Evolutionary conservation across 2,797 vertebrate species (phyloP).

Genomic region (Choloepus didactylus): DNA sequence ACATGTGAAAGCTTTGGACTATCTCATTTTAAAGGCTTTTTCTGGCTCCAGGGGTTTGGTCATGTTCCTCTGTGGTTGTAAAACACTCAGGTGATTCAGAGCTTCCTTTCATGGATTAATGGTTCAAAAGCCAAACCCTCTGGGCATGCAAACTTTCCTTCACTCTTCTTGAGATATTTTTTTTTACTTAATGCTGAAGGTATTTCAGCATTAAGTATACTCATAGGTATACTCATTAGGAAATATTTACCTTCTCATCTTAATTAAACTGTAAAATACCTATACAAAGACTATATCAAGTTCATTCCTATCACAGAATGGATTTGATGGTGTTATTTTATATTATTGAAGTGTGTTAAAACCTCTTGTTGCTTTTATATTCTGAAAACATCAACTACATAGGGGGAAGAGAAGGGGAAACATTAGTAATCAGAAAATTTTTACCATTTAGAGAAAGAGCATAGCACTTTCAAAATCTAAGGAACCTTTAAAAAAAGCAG

Average conservation of each 20-base stretch:
- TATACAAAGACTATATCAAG: conserved; percentile 17
- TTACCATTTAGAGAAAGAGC: conserved; percentile 25
- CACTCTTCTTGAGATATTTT: neutral
- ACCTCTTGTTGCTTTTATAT: neutral
- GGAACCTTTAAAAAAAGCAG: neutral
- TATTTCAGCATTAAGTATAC: neutral
- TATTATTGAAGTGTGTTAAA: neutral
- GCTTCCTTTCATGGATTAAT: conserved; percentile 16
- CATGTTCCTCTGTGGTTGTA: conserved; percentile 15
- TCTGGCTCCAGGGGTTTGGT: neutral
- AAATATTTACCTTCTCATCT: conserved; percentile 47
- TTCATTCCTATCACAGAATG: neutral
- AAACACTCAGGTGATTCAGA: conserved; percentile 51
- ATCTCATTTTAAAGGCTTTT: conserved; percentile 14
- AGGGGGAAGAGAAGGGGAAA: neutral
- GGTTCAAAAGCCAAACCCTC: conserved; percentile 54
- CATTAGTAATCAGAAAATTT: conserved; percentile 10
- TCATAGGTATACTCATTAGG: neutral
- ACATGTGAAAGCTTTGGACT: conserved; percentile 35
- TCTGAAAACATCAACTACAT: neutral
- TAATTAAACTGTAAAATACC: neutral
- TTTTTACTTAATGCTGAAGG: neutral
- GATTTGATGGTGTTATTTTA: neutral
- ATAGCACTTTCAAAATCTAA: neutral
- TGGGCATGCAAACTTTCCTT: conserved; percentile 41